Percentiles rank a stretch among this genome's conserved stretches.
phyloP scores from a whole-genome alignment of 2,888 invertebrate genomes.

The Dastarcus helophoroides region DNA sequence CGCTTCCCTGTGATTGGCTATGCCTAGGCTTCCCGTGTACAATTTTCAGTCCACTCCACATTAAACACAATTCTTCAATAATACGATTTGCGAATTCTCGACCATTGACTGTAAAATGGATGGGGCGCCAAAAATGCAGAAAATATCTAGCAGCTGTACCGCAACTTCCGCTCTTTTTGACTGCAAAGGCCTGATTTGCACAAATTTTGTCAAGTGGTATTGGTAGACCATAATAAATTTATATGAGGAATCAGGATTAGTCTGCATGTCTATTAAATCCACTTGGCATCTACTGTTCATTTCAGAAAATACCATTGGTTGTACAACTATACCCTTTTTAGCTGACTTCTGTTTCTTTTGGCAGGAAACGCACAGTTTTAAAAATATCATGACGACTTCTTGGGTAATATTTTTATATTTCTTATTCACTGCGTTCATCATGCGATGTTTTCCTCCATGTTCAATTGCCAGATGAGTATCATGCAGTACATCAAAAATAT shows the following conservation, averaged over 20 bases:
- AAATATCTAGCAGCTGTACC: conserved; percentile 25
- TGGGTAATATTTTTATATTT: conserved; percentile 7
- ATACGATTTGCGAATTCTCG: conserved; percentile 6
- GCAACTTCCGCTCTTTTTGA: conserved; percentile 29
- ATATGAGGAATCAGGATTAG: conserved; percentile 10
- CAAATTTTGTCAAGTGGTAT: conserved; percentile 12
- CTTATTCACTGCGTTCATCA: conserved; percentile 13
- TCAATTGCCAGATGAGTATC: conserved; percentile 14
- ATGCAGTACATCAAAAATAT: conserved; percentile 13
- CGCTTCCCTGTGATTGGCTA: conserved; percentile 10
- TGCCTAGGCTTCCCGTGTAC: too few relatives aligned
- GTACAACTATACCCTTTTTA: conserved; percentile 23
- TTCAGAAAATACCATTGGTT: conserved; percentile 16
- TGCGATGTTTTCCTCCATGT: conserved; percentile 14
- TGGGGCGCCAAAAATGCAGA: conserved; percentile 28
- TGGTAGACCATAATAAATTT: conserved; percentile 13
- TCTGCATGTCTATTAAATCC: conserved; percentile 12
- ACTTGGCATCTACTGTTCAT: conserved; percentile 10
- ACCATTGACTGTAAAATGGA: conserved; percentile 25
- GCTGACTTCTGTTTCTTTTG: conserved; percentile 15
- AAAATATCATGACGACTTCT: conserved; percentile 9
- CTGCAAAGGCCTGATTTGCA: conserved; percentile 17
- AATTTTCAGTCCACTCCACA: too few relatives aligned
- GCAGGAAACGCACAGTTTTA: conserved; percentile 11
- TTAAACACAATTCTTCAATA: conserved; percentile 7